These are phyloP conservation scores for Smutsia temminckii DNA, from an alignment of 2,797 vertebrate species.

Conservation along the genomic window DNA sequence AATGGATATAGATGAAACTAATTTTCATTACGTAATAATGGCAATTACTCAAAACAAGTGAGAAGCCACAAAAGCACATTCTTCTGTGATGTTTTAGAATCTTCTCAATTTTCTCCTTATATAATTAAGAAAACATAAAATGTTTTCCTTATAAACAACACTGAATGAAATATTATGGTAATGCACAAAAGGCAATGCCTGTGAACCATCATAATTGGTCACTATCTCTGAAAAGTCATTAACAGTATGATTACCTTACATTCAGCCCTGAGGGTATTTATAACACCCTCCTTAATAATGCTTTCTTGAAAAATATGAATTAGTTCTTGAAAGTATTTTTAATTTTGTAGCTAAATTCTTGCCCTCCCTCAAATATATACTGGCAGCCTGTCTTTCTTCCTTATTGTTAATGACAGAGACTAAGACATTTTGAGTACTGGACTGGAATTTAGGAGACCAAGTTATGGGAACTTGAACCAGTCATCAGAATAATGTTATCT, in stretches of 20 bases:
- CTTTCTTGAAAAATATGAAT: slow-evolving; percentile 25
- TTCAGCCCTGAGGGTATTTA: background rate
- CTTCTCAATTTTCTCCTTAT: background rate
- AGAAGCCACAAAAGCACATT: background rate
- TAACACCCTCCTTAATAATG: background rate
- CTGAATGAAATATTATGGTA: slow-evolving; percentile 45
- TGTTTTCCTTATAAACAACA: slow-evolving; percentile 10
- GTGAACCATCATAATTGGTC: background rate
- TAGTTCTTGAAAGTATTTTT: slow-evolving; percentile 31
- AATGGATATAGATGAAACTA: background rate
- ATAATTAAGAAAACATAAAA: background rate
- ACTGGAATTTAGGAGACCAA: background rate
- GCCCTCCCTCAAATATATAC: background rate
- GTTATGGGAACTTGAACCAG: background rate
- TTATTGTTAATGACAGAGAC: background rate
- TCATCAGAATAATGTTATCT: background rate
- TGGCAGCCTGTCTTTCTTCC: background rate
- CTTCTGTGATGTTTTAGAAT: slow-evolving; percentile 20
- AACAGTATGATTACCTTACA: slow-evolving; percentile 31
- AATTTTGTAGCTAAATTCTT: slow-evolving; percentile 27
- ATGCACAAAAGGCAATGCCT: slow-evolving; percentile 18
- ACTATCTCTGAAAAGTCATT: slow-evolving; percentile 7
- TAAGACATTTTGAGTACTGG: background rate
- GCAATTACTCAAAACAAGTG: slow-evolving; percentile 27
- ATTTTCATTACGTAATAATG: background rate